Conservation (phyloP, 2,113 vertebrate species). For the Eretmochelys imbricata region DNA sequence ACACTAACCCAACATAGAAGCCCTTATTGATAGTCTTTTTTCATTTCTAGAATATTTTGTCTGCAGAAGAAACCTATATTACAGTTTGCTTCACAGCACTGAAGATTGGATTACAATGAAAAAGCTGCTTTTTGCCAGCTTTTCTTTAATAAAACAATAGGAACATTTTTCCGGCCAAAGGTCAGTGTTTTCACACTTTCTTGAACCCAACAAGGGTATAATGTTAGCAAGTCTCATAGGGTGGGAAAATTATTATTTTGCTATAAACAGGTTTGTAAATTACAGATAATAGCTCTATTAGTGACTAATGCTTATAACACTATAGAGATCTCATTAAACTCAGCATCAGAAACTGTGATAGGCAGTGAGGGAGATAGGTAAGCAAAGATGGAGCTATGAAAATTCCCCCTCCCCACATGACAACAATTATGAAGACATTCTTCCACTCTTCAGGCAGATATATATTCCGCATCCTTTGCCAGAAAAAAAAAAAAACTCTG, state of each 20-base stretch:
- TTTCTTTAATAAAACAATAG: slow-evolving; percentile 46
- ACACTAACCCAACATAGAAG: background rate
- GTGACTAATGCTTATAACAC: background rate
- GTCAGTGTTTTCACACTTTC: slow-evolving; percentile 17
- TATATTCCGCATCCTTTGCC: slow-evolving; percentile 47
- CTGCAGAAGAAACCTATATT: background rate
- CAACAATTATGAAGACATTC: slow-evolving; percentile 36
- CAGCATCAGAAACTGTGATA: background rate
- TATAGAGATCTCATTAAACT: background rate
- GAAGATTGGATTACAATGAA: slow-evolving; percentile 45
- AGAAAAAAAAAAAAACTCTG: background rate
- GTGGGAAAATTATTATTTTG: slow-evolving; percentile 17
- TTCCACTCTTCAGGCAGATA: slow-evolving; percentile 37
- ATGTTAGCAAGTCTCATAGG: background rate
- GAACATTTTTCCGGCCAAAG: slow-evolving; percentile 15
- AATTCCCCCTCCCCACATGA: slow-evolving; percentile 5
- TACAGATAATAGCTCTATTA: background rate
- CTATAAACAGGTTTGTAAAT: slow-evolving; percentile 19
- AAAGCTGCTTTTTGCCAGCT: background rate
- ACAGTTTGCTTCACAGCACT: background rate
- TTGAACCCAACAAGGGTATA: slow-evolving; percentile 21
- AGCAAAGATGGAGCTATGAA: slow-evolving; percentile 40
- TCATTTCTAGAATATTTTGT: slow-evolving; percentile 2
- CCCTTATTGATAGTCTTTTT: background rate
- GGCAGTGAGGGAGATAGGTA: slow-evolving; percentile 7